phyloP scores from a whole-genome alignment of 2,888 invertebrate species.

The Altica lythri region DNA sequence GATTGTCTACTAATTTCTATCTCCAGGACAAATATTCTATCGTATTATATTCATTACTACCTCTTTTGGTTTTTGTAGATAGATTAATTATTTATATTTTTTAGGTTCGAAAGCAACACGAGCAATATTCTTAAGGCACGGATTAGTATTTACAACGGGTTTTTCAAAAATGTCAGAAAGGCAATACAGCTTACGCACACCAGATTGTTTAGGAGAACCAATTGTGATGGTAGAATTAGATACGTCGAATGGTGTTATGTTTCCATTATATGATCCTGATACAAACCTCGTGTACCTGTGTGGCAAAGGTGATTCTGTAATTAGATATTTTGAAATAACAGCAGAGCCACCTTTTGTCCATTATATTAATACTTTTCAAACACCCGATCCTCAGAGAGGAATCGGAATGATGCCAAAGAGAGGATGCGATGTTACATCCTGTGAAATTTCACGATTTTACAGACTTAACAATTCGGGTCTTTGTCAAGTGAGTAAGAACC shows the following conservation, averaged over 20 bases:
- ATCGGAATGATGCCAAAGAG: slow-evolving; percentile 98
- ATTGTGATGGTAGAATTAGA: slow-evolving; percentile 92
- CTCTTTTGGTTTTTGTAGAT: no score
- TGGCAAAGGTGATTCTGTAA: slow-evolving; percentile 98
- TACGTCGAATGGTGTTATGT: slow-evolving; percentile 96
- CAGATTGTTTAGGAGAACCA: slow-evolving; percentile 83
- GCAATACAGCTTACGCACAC: slow-evolving; percentile 93
- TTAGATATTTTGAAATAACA: slow-evolving; percentile 78
- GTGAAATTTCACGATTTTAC: slow-evolving; percentile 95
- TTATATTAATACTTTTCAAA: slow-evolving; percentile 96
- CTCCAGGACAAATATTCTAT: no score
- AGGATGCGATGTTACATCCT: slow-evolving; percentile 91
- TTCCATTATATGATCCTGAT: slow-evolving; percentile 95
- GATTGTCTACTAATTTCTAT: no score
- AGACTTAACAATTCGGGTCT: slow-evolving; percentile 92
- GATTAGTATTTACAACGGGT: slow-evolving; percentile 88
- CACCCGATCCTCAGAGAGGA: slow-evolving; percentile 96
- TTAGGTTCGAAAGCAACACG: slow-evolving; percentile 83
- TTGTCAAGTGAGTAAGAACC: slow-evolving; percentile 81
- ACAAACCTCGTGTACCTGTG: slow-evolving; percentile 93
- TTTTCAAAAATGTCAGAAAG: slow-evolving; percentile 98
- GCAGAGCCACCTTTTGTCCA: slow-evolving; percentile 94
- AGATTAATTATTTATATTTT: slow-evolving; percentile 24
- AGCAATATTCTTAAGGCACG: slow-evolving; percentile 88
- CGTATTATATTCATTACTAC: no score